Percentiles rank a stretch among this genome's conserved stretches.
Conservation (phyloP, 2,797 vertebrate species). For the Graptemys geographica region DNA sequence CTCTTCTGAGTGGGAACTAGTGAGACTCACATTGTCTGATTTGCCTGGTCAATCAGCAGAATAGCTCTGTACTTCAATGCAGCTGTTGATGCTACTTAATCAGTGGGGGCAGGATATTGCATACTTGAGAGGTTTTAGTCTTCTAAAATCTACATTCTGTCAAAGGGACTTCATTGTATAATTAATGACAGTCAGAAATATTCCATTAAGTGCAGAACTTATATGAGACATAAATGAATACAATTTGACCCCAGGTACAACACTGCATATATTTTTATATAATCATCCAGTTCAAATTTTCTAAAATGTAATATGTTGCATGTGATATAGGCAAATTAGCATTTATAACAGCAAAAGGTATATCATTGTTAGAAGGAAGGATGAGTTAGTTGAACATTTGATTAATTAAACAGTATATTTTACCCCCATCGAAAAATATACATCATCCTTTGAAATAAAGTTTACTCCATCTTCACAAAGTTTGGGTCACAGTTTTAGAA, state of each 20-base stretch:
- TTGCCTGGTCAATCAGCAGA: slow-evolving; percentile 16
- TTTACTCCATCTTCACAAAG: background rate
- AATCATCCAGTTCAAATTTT: background rate
- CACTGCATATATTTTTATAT: background rate
- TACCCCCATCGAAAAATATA: slow-evolving; percentile 8
- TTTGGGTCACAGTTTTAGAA: slow-evolving; percentile 6
- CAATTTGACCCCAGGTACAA: background rate
- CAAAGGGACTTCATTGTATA: background rate
- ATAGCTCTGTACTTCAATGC: background rate
- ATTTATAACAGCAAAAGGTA: slow-evolving; percentile 19
- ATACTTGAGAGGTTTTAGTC: background rate
- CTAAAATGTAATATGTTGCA: background rate
- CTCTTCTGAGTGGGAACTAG: background rate
- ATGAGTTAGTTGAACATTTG: background rate
- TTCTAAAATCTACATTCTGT: background rate
- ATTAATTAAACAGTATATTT: slow-evolving; percentile 1
- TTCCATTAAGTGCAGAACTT: background rate
- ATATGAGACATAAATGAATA: background rate
- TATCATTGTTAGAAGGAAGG: background rate
- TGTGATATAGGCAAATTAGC: slow-evolving; percentile 21
- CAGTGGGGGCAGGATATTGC: slow-evolving; percentile 5
- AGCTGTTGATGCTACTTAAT: background rate
- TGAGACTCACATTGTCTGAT: background rate
- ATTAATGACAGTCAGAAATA: background rate
- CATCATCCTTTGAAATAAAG: background rate